Evolutionary conservation across 2,888 invertebrate species (phyloP).

Genomic region (Limenitis camilla): DNA sequence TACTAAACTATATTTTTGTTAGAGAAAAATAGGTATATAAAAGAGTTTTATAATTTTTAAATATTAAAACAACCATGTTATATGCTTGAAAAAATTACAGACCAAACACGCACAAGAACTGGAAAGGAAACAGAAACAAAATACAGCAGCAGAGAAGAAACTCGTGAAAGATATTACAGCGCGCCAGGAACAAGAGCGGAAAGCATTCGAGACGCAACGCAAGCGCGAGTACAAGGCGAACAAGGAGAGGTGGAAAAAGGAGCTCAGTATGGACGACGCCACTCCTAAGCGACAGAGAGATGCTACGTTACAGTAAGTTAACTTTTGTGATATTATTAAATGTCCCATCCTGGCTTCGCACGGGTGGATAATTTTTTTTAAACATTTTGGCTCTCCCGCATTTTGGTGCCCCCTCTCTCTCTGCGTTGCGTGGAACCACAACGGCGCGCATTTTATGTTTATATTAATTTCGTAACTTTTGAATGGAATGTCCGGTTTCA

Average conservation of each 20-base stretch:
- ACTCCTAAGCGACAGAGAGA: conserved; percentile 93
- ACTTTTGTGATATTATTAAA: background rate
- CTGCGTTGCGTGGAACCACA: too few species aligned
- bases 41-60: background rate
- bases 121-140: conserved; percentile 88
- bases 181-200: conserved; percentile 93
- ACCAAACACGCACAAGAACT: conserved; percentile 85
- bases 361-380: too few species aligned
- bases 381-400: too few species aligned
- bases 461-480: too few species aligned
- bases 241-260: conserved; percentile 97
- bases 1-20: too few species aligned
- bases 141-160: conserved; percentile 92
- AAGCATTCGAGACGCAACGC: conserved; percentile 92
- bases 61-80: background rate
- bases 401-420: too few species aligned
- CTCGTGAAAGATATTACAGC: conserved; percentile 91
- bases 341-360: background rate
- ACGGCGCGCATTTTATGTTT: too few species aligned
- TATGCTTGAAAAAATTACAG: conserved; percentile 38
- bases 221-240: conserved; percentile 97
- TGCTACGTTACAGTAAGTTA: conserved; percentile 85
- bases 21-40: background rate
- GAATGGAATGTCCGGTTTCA: too few species aligned
- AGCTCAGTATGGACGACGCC: conserved; percentile 92